Percentiles rank a stretch among this genome's conserved stretches.
Conservation (phyloP, 2,113 vertebrate species). For the Nesospiza acunhae region DNA sequence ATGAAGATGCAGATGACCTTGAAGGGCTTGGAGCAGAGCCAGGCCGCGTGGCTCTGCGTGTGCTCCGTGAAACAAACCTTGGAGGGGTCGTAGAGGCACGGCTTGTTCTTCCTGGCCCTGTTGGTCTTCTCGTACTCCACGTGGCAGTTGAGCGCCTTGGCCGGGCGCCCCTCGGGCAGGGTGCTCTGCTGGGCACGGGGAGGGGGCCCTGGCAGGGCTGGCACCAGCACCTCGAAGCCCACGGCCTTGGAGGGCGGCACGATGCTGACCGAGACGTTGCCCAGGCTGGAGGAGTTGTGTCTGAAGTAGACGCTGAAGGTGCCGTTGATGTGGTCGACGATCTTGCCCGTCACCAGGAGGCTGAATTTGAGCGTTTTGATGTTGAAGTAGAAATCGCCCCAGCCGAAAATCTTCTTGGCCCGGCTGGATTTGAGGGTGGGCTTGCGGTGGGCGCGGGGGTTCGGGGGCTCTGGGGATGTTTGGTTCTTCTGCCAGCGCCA, state of each 20-base stretch:
- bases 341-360: conserved; percentile 88
- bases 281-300: conserved; percentile 94
- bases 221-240: conserved; percentile 87
- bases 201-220: fast-evolving
- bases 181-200: conserved; percentile 79
- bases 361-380: conserved; percentile 93
- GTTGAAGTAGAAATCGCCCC: conserved; percentile 98
- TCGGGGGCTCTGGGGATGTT: conserved; percentile 75
- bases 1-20: conserved; percentile 99
- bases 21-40: conserved; percentile 98
- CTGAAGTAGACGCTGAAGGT: conserved; percentile 98
- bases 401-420: conserved; percentile 95
- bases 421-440: conserved; percentile 86
- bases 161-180: conserved; percentile 82
- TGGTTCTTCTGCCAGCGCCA: conserved; percentile 83
- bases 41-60: conserved; percentile 93
- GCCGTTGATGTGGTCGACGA: conserved; percentile 96
- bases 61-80: conserved; percentile 96
- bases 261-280: conserved; percentile 92
- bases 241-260: conserved; percentile 92
- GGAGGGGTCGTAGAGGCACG: conserved; percentile 94
- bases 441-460: conserved; percentile 85
- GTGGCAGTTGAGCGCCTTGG: conserved; percentile 92
- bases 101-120: conserved; percentile 91
- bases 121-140: conserved; percentile 97